A percentile compares a stretch with the other conserved stretches of the same genome.
These are phyloP conservation scores for Trisateles emortualis DNA, from an alignment of 2,888 invertebrate species.

Conservation along the genomic window DNA sequence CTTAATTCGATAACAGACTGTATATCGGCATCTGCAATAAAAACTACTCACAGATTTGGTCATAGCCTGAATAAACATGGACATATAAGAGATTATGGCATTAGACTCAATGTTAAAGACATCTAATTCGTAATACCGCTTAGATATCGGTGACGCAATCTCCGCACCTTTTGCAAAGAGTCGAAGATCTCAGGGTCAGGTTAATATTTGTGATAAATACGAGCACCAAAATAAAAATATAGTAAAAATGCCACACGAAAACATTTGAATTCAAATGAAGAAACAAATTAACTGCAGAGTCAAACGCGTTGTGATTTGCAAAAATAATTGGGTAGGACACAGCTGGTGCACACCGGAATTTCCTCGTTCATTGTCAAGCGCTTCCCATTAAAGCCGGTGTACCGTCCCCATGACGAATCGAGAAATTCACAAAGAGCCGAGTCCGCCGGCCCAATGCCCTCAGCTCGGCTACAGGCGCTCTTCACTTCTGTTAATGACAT, in stretches of 20 bases:
- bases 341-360: slow-evolving; percentile 69
- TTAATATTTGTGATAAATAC: slow-evolving; percentile 3
- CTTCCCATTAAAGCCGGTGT: slow-evolving; percentile 64
- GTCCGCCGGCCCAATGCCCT: slow-evolving; percentile 46
- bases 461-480: slow-evolving; percentile 41
- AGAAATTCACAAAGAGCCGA: slow-evolving; percentile 64
- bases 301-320: slow-evolving; percentile 59
- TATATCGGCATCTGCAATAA: slow-evolving; percentile 19
- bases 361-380: slow-evolving; percentile 73
- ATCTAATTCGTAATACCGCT: slow-evolving; percentile 22
- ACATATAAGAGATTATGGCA: slow-evolving; percentile 11
- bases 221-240: background rate
- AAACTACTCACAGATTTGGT: slow-evolving; percentile 10
- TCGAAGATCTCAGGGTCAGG: slow-evolving; percentile 38
- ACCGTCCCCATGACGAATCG: slow-evolving; percentile 66
- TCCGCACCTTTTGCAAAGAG: slow-evolving; percentile 22
- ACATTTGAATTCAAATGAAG: slow-evolving; percentile 17
- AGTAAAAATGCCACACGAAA: background rate
- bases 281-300: slow-evolving; percentile 47
- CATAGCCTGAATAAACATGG: slow-evolving; percentile 15
- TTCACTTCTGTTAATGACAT: slow-evolving; percentile 58
- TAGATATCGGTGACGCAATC: slow-evolving; percentile 37
- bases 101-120: slow-evolving; percentile 26
- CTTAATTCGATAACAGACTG: slow-evolving; percentile 25
- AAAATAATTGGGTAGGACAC: slow-evolving; percentile 70